Base-by-base conservation (phyloP, 2,888 invertebrate genomes). In the Frankliniella intonsa region DNA sequence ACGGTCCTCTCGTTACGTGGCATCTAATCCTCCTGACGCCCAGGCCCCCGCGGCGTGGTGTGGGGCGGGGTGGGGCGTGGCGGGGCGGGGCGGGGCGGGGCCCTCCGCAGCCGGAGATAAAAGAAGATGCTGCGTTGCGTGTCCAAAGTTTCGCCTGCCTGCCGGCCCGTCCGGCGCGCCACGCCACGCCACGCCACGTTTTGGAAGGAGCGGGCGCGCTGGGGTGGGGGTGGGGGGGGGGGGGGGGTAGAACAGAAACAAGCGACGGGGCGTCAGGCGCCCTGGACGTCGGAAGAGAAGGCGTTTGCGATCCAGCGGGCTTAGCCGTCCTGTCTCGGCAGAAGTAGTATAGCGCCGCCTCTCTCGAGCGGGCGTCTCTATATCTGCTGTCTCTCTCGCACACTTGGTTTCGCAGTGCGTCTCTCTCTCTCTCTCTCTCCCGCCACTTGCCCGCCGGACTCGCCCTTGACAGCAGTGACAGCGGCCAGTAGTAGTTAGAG, bases 1-100 rank as follows among this genome's bases (percentile, higher is more conserved):
- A 1, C 19, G 62, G 62, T 17, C 69, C 12, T 76, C 69, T 76
- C 69, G 69, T 76, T 76, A 76, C 69, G 69, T 76, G 22, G 69
- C 69, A 25, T 76, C 69, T 76, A 76, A 76, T 76, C 69, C 69
- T 12, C 62, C 62, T 62, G 62, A 62, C 62, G 62, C 62, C 19
- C 17, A 62, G 62, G 38, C 38, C 38, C 38, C 5, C 38, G 38
- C 38, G 38, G 38, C 38, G 38, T 2, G 38, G 38, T 2, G 38
- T 5, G 38, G 38, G 38, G 38, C 38, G 38, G 38, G 38, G 38
- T 38, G 38, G 38, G 38, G 38, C 38, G 38, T 2, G 38, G 38
- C 5, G 38, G 38, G 38, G 38, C 38, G 38, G 38, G 38, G 38
- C 5, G 38, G 38, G 38, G 38, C 38, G 38, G 38, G 38, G 38